Conservation (phyloP, 2,113 vertebrate species). For the Casuarius casuarius region DNA sequence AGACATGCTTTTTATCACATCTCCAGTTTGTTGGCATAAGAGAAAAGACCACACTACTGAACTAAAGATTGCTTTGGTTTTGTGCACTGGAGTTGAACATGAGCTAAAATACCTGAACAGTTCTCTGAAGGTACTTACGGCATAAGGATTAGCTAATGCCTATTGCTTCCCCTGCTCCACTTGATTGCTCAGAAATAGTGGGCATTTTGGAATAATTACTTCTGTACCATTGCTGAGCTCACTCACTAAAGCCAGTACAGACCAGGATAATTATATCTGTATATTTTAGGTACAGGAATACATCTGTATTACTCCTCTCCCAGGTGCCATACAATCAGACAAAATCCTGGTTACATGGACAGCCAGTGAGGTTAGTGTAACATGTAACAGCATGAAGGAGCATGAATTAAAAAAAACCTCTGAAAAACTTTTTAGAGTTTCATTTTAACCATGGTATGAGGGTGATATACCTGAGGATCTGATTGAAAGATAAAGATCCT, state of each 20-base stretch:
- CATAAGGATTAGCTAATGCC: background rate
- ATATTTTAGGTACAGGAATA: background rate
- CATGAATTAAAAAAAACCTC: background rate
- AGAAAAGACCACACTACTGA: background rate
- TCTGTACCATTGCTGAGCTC: background rate
- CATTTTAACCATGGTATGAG: background rate
- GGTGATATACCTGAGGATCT: background rate
- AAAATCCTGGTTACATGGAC: background rate
- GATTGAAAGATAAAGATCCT: background rate
- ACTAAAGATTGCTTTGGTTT: background rate
- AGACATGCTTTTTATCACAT: background rate
- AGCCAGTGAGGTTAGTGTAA: background rate
- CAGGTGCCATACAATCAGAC: background rate
- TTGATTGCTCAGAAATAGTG: background rate
- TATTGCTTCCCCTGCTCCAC: background rate
- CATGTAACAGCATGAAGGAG: background rate
- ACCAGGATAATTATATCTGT: background rate
- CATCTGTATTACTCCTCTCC: background rate
- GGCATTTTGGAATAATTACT: background rate
- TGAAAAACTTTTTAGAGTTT: background rate
- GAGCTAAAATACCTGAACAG: background rate
- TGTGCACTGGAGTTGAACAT: background rate
- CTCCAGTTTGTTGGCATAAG: background rate
- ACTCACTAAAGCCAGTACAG: background rate
- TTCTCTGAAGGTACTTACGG: background rate